A percentile compares a stretch with the other conserved stretches of the same genome.
phyloP scores from a whole-genome alignment of 35 echinoderm and acorn worm species.

The Holothuria glaberrima region DNA sequence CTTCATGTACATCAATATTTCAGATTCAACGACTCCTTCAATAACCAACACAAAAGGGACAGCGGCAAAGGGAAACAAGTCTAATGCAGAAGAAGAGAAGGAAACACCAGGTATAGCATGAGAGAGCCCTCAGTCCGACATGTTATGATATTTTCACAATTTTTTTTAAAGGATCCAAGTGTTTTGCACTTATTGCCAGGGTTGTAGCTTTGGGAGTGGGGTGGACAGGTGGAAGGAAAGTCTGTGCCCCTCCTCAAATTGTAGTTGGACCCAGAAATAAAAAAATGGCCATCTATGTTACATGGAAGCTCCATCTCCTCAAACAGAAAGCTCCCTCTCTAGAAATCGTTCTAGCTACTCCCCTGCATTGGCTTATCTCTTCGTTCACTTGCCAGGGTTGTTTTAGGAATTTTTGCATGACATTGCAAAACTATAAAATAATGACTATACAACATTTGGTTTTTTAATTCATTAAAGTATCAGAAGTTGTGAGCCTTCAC shows the following conservation, averaged over 20 bases:
- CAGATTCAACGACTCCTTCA: background rate
- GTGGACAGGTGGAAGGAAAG: background rate
- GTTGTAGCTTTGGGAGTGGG: background rate
- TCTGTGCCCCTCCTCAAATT: background rate
- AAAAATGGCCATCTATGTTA: background rate
- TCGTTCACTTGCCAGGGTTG: no score
- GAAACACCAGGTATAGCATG: background rate
- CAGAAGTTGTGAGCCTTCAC: no score
- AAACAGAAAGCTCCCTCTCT: no score
- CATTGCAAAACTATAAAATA: no score
- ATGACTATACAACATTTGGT: no score
- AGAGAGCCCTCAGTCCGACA: background rate
- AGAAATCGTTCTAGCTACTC: no score
- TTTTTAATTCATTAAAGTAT: no score
- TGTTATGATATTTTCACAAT: background rate
- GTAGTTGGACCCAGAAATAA: background rate
- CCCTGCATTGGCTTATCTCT: no score
- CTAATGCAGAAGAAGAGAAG: constrained; percentile 4
- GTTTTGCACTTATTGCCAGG: background rate
- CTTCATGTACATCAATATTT: background rate
- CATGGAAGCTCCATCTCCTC: no score
- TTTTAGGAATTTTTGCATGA: no score
- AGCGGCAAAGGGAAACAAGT: background rate
- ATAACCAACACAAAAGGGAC: background rate
- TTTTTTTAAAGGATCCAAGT: background rate